Percentiles rank a stretch among this genome's conserved stretches.
Conservation (phyloP, 2,797 vertebrate genomes). For the Lagothrix lagotricha region DNA sequence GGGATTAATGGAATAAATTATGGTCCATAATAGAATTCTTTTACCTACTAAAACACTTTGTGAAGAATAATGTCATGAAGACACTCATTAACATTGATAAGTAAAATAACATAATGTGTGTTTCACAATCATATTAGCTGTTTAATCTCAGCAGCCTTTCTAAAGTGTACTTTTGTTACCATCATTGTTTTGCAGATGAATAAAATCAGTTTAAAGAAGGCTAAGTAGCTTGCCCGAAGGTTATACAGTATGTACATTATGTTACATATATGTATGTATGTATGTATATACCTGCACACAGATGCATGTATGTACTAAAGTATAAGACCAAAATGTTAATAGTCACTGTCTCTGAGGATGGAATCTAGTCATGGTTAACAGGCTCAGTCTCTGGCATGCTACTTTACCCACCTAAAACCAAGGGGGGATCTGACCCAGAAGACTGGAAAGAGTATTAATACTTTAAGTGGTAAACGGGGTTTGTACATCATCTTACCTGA, state of each 20-base stretch:
- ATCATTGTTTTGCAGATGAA: not conserved
- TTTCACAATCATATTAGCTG: slow-evolving; percentile 27
- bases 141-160: slow-evolving; percentile 33
- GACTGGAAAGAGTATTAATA: not conserved
- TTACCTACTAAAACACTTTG: slow-evolving; percentile 27
- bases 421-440: not conserved
- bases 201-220: not conserved
- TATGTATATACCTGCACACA: not conserved
- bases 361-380: not conserved
- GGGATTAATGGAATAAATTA: slow-evolving; percentile 29
- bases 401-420: not conserved
- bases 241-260: not conserved
- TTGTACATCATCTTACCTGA: not conserved
- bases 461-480: not conserved
- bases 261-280: not conserved
- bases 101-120: slow-evolving; percentile 38
- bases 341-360: not conserved
- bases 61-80: slow-evolving; percentile 20
- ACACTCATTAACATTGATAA: not conserved
- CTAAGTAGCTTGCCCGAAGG: not conserved
- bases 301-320: not conserved
- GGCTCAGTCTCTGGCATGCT: not conserved
- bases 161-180: not conserved
- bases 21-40: slow-evolving; percentile 9
- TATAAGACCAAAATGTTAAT: not conserved